Conservation (phyloP, 2,113 vertebrate species). For the Nyctereutes procyonoides region DNA sequence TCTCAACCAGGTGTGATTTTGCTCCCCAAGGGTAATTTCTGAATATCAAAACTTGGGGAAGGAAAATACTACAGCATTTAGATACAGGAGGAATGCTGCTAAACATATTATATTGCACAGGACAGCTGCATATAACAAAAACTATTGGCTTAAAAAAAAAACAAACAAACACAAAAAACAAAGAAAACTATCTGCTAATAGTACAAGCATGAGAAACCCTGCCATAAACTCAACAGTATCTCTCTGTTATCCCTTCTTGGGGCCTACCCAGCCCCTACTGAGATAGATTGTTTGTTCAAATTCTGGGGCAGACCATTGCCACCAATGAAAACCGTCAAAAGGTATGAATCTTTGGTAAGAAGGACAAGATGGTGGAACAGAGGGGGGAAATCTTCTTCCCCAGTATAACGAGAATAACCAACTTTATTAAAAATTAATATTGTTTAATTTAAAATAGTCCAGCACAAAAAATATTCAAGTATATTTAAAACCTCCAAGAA, state of each 20-base stretch:
- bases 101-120: background rate
- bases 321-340: background rate
- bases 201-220: background rate
- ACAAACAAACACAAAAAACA: background rate
- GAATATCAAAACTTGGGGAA: background rate
- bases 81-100: background rate
- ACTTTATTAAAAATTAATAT: background rate
- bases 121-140: background rate
- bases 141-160: background rate
- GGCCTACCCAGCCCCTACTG: background rate
- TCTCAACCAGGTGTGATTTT: background rate
- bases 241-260: background rate
- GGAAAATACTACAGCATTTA: background rate
- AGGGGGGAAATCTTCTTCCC: background rate
- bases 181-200: background rate
- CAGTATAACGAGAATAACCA: background rate
- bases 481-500: constrained; percentile 8
- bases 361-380: background rate
- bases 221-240: background rate
- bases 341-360: background rate
- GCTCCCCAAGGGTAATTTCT: background rate
- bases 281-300: background rate
- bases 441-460: constrained; percentile 35
- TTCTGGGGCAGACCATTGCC: background rate
- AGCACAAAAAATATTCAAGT: background rate